Evolutionary conservation across 2,888 invertebrate species (phyloP).

Genomic region (Lingula anatina): DNA sequence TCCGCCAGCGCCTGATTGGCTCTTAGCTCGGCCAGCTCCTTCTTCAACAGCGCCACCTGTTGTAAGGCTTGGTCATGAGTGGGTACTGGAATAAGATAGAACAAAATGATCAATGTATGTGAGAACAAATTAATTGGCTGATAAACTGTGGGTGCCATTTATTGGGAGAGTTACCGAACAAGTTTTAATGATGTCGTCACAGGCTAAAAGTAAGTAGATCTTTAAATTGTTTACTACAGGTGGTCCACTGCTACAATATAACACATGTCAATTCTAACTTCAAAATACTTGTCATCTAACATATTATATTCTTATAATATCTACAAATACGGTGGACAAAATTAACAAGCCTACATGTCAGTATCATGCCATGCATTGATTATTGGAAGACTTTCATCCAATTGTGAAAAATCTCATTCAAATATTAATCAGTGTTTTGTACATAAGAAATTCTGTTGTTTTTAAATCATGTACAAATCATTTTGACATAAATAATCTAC

Average conservation of each 20-base stretch:
- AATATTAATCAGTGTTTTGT: too few species aligned
- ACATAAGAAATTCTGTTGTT: too few species aligned
- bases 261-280: neutral
- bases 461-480: too few species aligned
- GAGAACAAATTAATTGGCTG: neutral
- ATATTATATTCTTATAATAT: too few species aligned
- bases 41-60: constrained; percentile 49
- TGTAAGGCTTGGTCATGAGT: constrained; percentile 49
- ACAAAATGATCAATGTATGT: neutral
- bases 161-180: too few species aligned
- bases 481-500: too few species aligned
- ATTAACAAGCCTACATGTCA: too few species aligned
- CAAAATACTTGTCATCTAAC: neutral
- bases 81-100: constrained; percentile 28
- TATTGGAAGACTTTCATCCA: too few species aligned
- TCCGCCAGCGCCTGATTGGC: constrained; percentile 30
- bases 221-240: neutral
- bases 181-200: neutral
- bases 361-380: too few species aligned
- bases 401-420: too few species aligned
- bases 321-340: too few species aligned
- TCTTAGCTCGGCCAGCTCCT: constrained; percentile 49
- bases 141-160: too few species aligned
- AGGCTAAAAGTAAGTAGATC: neutral
- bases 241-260: neutral